Evolutionary conservation across 2,113 vertebrate species (phyloP).

Genomic region (Accipiter virgatus): DNA sequence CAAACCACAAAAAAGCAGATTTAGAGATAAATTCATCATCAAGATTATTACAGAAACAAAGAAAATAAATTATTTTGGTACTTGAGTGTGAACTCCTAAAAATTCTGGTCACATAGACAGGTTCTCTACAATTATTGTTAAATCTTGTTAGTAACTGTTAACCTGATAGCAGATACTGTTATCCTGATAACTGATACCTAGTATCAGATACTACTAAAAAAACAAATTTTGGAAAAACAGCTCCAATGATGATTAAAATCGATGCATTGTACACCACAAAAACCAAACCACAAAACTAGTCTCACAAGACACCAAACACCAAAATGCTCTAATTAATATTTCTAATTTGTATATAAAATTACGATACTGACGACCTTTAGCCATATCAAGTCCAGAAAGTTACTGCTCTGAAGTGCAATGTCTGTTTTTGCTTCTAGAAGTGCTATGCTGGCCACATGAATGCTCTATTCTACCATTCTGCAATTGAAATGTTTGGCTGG

Average conservation of each 20-base stretch:
- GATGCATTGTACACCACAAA: not conserved
- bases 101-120: not conserved
- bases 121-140: not conserved
- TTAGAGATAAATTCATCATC: not conserved
- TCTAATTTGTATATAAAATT: not conserved
- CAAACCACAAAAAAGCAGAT: not conserved
- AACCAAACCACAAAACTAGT: not conserved
- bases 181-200: not conserved
- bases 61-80: not conserved
- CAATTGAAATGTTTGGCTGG: not conserved
- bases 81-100: not conserved
- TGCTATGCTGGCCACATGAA: not conserved
- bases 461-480: not conserved
- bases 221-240: not conserved
- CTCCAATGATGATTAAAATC: not conserved
- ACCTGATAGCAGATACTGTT: not conserved
- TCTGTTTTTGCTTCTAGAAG: not conserved
- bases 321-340: not conserved
- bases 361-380: not conserved
- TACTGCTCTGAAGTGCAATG: not conserved
- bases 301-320: accelerated
- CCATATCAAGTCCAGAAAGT: not conserved
- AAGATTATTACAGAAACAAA: not conserved
- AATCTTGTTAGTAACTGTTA: not conserved
- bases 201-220: not conserved